Base-by-base conservation (phyloP, 2,797 vertebrate genomes). In the Xenopus petersii region DNA sequence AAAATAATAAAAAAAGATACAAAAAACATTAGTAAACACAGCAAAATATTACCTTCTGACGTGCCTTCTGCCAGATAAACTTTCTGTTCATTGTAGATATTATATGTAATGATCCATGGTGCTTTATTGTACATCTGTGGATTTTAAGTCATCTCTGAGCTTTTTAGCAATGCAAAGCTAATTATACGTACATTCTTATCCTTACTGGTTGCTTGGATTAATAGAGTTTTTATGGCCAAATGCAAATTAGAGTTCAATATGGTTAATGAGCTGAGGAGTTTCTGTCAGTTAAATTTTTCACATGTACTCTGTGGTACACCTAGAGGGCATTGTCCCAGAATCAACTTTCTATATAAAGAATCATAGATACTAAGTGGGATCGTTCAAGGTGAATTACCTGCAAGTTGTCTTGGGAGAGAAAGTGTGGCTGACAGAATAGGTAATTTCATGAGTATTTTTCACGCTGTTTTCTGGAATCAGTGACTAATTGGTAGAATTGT, bases 151-250 rank as follows among this genome's bases (percentile, higher is more conserved):
- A 85, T 84, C 77, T 75, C 79, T 77, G 79, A 82, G 66, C 78
- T 83, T 83, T 84, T 78, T 61, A 82, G 66, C 83, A 85, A 83
- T 81, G 70, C 75, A 86, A 80, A 84, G 74, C 70, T 82, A 82
- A 85, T 83, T 79, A 81, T 80, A 83, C 80, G 71, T 73, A 81
- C 79, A 59, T 82, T 77, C 77, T 73, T 69, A 70, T 51, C 63
- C 79, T 81, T 79, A 77, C 77, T 71, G 65, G 71, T 74, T 80
- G 63, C 80, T 75, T 69, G 72, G 60, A 79, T 71, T 70, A 81
- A 71, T 48, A 24, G 13, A 21, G 77, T 79, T 21, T 30, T 16
- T 78, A 55, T 67, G 70, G 62, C 30, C 21, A 30, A 75, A 66
- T 79, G 63, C 67, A 82, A 75, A 81, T 46, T 42, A 80, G 26